A percentile compares a stretch with the other conserved stretches of the same genome.
Evolutionary conservation across 2,113 vertebrate species (phyloP).

Genomic region (Xiphias gladius): DNA sequence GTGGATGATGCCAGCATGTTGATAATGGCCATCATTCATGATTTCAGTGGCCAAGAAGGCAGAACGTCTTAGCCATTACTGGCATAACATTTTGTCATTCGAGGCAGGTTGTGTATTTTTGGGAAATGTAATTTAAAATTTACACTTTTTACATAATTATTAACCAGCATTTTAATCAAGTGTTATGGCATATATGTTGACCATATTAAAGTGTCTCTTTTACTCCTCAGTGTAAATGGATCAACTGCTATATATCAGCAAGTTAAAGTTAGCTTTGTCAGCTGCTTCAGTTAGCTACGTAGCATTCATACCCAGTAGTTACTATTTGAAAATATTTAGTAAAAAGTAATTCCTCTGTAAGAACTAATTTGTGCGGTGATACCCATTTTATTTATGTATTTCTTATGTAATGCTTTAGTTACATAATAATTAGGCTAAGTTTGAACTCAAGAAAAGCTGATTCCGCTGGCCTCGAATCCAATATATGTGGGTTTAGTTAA

Average conservation of each 20-base stretch:
- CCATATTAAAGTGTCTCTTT: background rate
- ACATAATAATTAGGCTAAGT: background rate
- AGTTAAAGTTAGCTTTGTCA: background rate
- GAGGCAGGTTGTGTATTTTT: too few species aligned
- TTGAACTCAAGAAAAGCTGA: background rate
- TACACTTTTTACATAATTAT: background rate
- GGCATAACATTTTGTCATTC: too few species aligned
- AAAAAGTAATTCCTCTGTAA: too few species aligned
- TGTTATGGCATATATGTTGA: background rate
- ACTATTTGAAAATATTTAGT: too few species aligned
- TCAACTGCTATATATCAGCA: background rate
- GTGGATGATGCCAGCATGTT: conserved; percentile 21
- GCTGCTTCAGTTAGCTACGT: background rate
- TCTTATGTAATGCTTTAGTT: background rate
- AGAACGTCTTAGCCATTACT: background rate
- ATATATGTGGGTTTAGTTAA: background rate
- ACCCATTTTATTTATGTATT: background rate
- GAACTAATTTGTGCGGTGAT: background rate
- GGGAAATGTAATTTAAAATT: background rate
- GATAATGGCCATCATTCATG: conserved; percentile 7
- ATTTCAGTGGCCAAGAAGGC: conserved; percentile 15
- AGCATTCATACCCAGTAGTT: too few species aligned
- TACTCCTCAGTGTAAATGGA: background rate
- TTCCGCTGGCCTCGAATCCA: background rate
- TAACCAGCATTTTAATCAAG: background rate